A percentile compares a stretch with the other conserved stretches of the same genome.
These are phyloP conservation scores for Muraenolepis orangiensis DNA, from an alignment of 2,797 vertebrate genomes.

Conservation along the genomic window DNA sequence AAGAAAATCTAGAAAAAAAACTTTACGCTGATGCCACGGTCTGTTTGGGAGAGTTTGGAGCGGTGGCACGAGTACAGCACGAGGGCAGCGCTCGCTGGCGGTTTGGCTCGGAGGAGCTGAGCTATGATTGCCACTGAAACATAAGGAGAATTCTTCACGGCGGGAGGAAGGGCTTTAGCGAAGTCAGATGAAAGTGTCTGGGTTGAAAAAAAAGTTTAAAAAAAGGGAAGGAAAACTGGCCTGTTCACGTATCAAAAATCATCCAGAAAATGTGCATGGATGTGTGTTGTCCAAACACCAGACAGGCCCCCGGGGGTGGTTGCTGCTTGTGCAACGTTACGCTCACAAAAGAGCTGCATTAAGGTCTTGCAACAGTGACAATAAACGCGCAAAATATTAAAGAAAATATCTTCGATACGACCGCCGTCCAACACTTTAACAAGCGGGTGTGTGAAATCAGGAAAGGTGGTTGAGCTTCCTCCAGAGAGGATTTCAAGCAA, in stretches of 20 bases:
- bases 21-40: conserved; percentile 34
- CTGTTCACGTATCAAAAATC: conserved; percentile 53
- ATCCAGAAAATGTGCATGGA: conserved; percentile 62
- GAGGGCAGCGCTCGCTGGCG: conserved; percentile 18
- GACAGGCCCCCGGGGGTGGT: background rate
- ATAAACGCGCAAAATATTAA: background rate
- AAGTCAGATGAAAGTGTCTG: conserved; percentile 46
- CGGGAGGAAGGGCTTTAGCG: conserved; percentile 47
- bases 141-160: conserved; percentile 51
- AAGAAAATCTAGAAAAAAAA: conserved; percentile 42
- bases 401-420: background rate
- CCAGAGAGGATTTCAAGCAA: conserved; percentile 59
- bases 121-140: conserved; percentile 36
- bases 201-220: conserved; percentile 37
- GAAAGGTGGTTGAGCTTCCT: conserved; percentile 54
- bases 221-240: conserved; percentile 22
- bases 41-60: conserved; percentile 32
- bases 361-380: background rate
- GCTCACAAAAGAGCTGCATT: background rate
- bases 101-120: conserved; percentile 54
- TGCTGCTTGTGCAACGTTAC: too few species aligned
- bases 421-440: background rate
- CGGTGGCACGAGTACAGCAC: conserved; percentile 9
- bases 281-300: conserved; percentile 23
- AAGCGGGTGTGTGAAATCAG: background rate